Base-by-base conservation (phyloP, 2,888 invertebrate genomes). In the Xiphydria camelus region DNA sequence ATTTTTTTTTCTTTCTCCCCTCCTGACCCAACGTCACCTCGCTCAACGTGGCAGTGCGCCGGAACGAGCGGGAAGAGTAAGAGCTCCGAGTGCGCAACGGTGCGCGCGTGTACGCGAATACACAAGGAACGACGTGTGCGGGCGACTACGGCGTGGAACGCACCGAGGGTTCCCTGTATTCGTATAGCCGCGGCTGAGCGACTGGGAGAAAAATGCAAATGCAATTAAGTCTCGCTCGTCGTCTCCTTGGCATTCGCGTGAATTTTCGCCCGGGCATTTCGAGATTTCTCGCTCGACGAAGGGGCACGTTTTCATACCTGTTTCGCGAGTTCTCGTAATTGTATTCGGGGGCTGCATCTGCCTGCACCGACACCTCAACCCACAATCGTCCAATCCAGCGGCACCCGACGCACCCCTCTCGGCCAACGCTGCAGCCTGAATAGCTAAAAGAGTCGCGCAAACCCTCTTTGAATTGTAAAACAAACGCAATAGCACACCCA, bases 401-500 rank as follows among this genome's bases (percentile, higher is more conserved):
- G 10, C 5, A 7, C 9, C 29, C 15, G 29, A 15, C 29, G 29
- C 12, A 12, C 6, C 29, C 9, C 29, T 12, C 12, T 29, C 29
- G 29, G 46, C 46, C 53, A 53, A 50, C 52, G 49, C 48, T 52
- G 58, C 55, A 57, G 49, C 45, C 55, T 57, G 64, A 62, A 66
- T 66, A 61, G 61, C 59, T 59, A 60, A 64, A 58, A 54, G 61
- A 55, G 53, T 55, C 57, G 54, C 57, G 49, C 47, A 61, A 49
- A 61, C 54, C 58, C 53, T 49, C 55, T 64, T 68, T 63, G 64
- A 66, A 66, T 65, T 68, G 62, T 64, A 66, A 66, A 64, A 57
- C 60, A 62, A 68, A 63, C 56, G 57, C 61, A 57, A 67, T 63
- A 58, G 37, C 43, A 44, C 49, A 51, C 33, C 10, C 12, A 15